phyloP scores from a whole-genome alignment of 2,888 invertebrate genomes.

The Andrena minutula region DNA sequence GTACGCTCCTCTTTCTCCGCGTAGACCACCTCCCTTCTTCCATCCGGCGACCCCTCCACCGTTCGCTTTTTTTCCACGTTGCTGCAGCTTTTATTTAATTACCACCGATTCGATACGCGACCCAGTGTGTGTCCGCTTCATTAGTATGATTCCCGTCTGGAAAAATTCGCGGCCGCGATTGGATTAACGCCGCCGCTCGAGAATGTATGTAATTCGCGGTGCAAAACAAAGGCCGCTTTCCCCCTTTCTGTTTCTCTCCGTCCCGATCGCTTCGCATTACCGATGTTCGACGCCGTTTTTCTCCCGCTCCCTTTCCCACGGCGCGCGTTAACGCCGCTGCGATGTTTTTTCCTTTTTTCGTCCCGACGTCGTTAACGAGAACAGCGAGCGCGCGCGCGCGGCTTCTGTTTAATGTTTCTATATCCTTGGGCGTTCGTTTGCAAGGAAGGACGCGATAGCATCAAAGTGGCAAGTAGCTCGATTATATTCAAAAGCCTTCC shows the following conservation, averaged over 20 bases:
- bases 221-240: slow-evolving; percentile 7
- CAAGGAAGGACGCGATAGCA: slow-evolving; percentile 31
- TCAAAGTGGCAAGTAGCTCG: slow-evolving; percentile 47
- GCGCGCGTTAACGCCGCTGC: background rate
- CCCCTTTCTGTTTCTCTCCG: too few relatives aligned
- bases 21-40: slow-evolving; percentile 16
- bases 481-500: slow-evolving; percentile 52
- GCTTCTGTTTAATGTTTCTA: slow-evolving; percentile 20
- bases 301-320: background rate
- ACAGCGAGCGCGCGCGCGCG: background rate
- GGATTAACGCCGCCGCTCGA: slow-evolving; percentile 35
- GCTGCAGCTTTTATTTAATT: slow-evolving; percentile 57
- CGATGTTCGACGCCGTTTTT: slow-evolving; percentile 17
- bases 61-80: slow-evolving; percentile 40
- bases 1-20: slow-evolving; percentile 1
- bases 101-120: slow-evolving; percentile 46
- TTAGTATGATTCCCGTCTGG: slow-evolving; percentile 46
- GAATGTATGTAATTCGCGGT: slow-evolving; percentile 17
- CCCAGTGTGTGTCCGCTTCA: slow-evolving; percentile 45
- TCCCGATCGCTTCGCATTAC: slow-evolving; percentile 2
- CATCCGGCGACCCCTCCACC: background rate
- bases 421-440: slow-evolving; percentile 20
- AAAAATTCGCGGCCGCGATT: slow-evolving; percentile 36
- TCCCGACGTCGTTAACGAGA: slow-evolving; percentile 12
- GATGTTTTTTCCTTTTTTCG: background rate